Base-by-base conservation (phyloP, 2,797 vertebrate species). In the Helarctos malayanus region DNA sequence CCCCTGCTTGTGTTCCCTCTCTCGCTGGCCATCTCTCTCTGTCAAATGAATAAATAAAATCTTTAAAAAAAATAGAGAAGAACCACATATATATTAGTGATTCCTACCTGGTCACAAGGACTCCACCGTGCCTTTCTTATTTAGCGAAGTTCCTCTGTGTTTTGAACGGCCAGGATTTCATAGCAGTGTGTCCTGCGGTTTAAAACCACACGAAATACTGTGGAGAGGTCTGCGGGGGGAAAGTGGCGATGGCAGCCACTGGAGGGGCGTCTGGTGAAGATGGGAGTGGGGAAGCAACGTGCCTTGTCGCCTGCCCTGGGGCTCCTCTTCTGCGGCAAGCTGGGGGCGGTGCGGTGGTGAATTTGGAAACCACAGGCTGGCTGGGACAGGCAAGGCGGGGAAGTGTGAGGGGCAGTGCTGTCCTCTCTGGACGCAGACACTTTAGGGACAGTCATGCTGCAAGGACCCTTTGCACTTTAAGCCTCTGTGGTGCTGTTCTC, bases 321-420 rank as follows among this genome's bases (percentile, higher is more conserved):
- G 41, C 29, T 29, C 14, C 29, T 63, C 29, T 14, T 63, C 29
- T 3, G 61, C 14, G 7, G 61, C 61, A 32, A 63, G 61, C 2
- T 6, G 96, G 71, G 97, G 97, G 89, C 93, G 63, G 98, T 83
- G 97, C 89, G 97, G 98, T 98, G 97, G 98, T 98, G 98, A 98
- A 98, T 98, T 98, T 98, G 98, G 98, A 98, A 98, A 96, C 96
- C 93, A 85, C 97, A 97, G 95, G 96, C 98, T 96, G 96, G 97
- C 97, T 95, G 96, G 97, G 96, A 95, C 96, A 98, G 95, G 82
- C 65, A 29, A 87, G 96, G 97, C 88, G 97, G 98, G 97, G 87
- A 97, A 94, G 97, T 95, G 97, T 97, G 95, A 97, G 98, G 41
- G 68, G 38, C 27, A 23, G 68, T 1, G 19, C 14, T 8, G 29